Evolutionary conservation across 2,113 vertebrate genomes (phyloP).

Genomic region (Mystacornis crossleyi): DNA sequence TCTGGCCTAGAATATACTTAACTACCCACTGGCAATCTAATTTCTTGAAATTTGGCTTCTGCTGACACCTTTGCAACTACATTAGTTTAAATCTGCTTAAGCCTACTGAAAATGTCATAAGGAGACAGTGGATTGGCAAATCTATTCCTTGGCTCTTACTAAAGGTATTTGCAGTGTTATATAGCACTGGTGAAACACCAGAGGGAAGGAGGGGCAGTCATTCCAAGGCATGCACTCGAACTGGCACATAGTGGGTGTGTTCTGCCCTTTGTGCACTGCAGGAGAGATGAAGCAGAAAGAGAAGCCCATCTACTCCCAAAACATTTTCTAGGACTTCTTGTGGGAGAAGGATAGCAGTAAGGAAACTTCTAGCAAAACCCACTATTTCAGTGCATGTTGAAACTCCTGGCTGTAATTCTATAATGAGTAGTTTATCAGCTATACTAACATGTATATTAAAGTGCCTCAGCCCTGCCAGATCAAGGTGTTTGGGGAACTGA

Average conservation of each 20-base stretch:
- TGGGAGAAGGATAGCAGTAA: not conserved
- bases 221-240: fast-evolving
- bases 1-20: not conserved
- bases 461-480: not conserved
- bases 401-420: not conserved
- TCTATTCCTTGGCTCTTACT: not conserved
- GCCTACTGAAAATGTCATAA: not conserved
- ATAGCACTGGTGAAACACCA: not conserved
- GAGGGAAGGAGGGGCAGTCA: not conserved
- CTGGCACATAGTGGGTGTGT: fast-evolving
- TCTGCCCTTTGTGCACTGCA: not conserved
- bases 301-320: not conserved
- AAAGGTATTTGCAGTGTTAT: not conserved
- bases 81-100: not conserved
- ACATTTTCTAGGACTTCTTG: not conserved
- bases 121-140: not conserved
- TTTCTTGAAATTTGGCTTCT: not conserved
- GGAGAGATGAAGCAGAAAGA: not conserved
- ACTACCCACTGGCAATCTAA: not conserved
- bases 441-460: fast-evolving
- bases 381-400: not conserved
- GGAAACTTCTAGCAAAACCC: not conserved
- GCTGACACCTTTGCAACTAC: not conserved
- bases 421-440: not conserved
- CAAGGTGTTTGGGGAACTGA: not conserved